Conservation (phyloP, 1,140 invertebrate species). For the Amyelois transitella region DNA sequence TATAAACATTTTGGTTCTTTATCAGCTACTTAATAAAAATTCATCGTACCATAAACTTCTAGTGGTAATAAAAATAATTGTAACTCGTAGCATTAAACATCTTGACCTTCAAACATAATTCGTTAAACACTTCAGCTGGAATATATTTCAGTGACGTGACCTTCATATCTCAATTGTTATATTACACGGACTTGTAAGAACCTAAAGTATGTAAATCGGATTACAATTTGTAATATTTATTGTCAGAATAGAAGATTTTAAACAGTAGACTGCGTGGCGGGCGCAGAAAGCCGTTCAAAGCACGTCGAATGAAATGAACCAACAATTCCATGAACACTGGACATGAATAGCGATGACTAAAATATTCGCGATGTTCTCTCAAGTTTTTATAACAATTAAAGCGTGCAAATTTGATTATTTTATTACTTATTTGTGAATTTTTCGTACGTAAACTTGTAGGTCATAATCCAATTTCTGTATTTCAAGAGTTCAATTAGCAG, state of each 20-base stretch:
- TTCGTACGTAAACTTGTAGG: not conserved
- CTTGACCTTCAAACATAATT: not conserved
- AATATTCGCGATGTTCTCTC: not conserved
- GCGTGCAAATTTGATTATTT: too few species aligned
- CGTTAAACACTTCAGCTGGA: not conserved
- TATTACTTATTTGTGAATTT: too few species aligned
- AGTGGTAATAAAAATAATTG: not conserved
- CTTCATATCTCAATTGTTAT: not conserved
- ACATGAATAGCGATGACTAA: slow-evolving; percentile 6
- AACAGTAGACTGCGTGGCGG: slow-evolving; percentile 10
- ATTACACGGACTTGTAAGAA: not conserved
- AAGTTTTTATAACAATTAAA: too few species aligned
- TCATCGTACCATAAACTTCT: too few species aligned
- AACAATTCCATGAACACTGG: slow-evolving; percentile 7
- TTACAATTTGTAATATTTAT: slow-evolving; percentile 1
- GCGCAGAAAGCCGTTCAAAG: slow-evolving; percentile 20
- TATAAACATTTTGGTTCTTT: too few species aligned
- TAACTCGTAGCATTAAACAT: not conserved
- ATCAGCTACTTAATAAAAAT: too few species aligned
- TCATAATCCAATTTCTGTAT: not conserved
- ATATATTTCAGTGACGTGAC: not conserved
- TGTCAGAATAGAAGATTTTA: slow-evolving; percentile 1
- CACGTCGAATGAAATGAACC: slow-evolving; percentile 13
- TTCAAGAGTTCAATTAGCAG: not conserved
- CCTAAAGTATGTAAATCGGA: not conserved